Conservation (phyloP, 37 sponge, comb jelly and placozoan genomes). For the Axinella damicornis region DNA sequence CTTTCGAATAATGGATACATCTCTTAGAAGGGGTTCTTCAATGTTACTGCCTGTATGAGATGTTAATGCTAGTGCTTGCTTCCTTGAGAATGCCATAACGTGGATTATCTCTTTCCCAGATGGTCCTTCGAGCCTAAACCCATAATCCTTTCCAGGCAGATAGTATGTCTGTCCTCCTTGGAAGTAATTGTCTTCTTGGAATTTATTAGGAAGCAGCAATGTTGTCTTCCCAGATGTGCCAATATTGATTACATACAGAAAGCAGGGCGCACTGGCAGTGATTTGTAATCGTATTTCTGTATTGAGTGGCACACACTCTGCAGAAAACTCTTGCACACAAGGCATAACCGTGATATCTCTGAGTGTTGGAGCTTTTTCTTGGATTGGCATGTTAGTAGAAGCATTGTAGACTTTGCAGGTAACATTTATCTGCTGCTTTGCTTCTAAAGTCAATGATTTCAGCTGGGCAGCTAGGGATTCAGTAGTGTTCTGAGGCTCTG, state of each 20-base stretch:
- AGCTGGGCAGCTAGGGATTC: no score
- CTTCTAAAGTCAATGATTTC: no score
- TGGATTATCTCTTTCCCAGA: slow-evolving; percentile 39
- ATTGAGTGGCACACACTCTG: slow-evolving; percentile 21
- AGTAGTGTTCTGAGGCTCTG: no score
- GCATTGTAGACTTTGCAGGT: no score
- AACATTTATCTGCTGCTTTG: no score
- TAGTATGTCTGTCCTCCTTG: slow-evolving; percentile 15
- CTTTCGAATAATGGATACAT: no score
- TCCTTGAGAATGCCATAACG: slow-evolving; percentile 20
- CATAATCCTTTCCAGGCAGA: slow-evolving; percentile 40
- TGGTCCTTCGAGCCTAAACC: slow-evolving; percentile 41
- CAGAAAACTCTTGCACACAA: slow-evolving; percentile 8
- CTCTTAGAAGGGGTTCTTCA: no score
- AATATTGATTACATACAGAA: slow-evolving; percentile 42
- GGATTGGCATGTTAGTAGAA: no score
- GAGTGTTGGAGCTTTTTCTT: not conserved
- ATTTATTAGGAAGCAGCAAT: slow-evolving; percentile 27
- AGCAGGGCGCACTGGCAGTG: slow-evolving; percentile 23
- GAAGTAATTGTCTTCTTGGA: slow-evolving; percentile 16
- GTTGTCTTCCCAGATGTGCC: slow-evolving; percentile 47
- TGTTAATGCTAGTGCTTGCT: not conserved
- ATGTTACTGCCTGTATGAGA: no score
- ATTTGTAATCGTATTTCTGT: slow-evolving; percentile 35
- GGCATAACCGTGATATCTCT: slow-evolving; percentile 28